Percentiles rank a stretch among this genome's conserved stretches.
phyloP scores from a whole-genome alignment of 2,113 vertebrate genomes.

The Choloepus hoffmanni region DNA sequence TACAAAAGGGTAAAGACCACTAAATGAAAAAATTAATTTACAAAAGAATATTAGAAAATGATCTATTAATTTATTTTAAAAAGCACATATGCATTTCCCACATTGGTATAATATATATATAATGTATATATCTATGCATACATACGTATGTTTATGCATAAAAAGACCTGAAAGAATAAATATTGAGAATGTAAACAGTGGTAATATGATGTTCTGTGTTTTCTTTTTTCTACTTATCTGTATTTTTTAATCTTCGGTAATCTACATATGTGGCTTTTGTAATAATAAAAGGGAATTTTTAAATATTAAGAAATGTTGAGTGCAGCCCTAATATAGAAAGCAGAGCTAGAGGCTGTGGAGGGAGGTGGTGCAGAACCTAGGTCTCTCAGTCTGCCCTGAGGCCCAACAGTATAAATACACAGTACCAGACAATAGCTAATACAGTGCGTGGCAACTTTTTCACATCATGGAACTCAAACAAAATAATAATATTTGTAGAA shows the following conservation, averaged over 20 bases:
- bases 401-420: fast-evolving
- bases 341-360: background rate
- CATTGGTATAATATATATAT: background rate
- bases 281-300: background rate
- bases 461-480: background rate
- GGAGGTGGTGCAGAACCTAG: background rate
- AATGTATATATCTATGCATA: background rate
- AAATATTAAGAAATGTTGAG: background rate
- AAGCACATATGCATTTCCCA: conserved; percentile 12
- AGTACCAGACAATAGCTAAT: background rate
- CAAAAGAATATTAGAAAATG: background rate
- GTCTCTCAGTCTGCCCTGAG: background rate
- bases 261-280: background rate
- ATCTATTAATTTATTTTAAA: background rate
- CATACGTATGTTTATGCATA: background rate
- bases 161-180: background rate
- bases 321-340: background rate
- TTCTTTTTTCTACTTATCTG: background rate
- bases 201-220: background rate
- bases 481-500: background rate
- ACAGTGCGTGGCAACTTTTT: background rate
- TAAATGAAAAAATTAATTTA: background rate
- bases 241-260: background rate
- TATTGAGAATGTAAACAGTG: background rate
- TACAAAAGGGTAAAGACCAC: background rate